A percentile compares a stretch with the other conserved stretches of the same genome.
These are phyloP conservation scores for Dinoponera quadriceps DNA, from an alignment of 1,140 invertebrate genomes.

Conservation along the genomic window DNA sequence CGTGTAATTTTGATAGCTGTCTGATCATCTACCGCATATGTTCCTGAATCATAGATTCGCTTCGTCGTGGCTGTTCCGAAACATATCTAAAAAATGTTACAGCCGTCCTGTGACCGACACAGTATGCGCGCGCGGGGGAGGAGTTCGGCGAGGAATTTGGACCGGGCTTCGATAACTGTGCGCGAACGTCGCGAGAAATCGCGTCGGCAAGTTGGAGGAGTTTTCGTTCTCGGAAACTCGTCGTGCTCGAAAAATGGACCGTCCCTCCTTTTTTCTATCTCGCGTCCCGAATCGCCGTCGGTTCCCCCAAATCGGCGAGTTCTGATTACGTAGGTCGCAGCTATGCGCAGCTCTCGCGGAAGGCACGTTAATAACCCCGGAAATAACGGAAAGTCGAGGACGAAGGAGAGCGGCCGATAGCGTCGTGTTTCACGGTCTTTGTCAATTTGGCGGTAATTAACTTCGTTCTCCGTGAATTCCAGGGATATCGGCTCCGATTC, in stretches of 20 bases:
- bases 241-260: neutral
- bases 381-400: slow-evolving; percentile 28
- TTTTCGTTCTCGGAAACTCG: neutral
- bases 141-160: no score
- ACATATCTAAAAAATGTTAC: no score
- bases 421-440: neutral
- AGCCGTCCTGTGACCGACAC: no score
- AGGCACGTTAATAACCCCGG: slow-evolving; percentile 15
- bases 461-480: slow-evolving; percentile 30
- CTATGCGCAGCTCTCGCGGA: no score
- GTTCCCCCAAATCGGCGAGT: neutral
- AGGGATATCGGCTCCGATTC: slow-evolving; percentile 6
- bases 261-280: neutral
- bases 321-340: neutral
- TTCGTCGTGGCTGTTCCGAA: no score
- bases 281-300: neutral
- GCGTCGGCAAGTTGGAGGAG: neutral
- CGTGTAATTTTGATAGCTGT: no score
- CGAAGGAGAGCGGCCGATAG: neutral
- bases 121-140: no score
- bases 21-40: no score
- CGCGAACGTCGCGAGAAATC: neutral
- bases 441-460: slow-evolving; percentile 44
- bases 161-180: neutral
- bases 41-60: no score